Base-by-base conservation (phyloP, 2,113 vertebrate genomes). In the Caracal caracal region DNA sequence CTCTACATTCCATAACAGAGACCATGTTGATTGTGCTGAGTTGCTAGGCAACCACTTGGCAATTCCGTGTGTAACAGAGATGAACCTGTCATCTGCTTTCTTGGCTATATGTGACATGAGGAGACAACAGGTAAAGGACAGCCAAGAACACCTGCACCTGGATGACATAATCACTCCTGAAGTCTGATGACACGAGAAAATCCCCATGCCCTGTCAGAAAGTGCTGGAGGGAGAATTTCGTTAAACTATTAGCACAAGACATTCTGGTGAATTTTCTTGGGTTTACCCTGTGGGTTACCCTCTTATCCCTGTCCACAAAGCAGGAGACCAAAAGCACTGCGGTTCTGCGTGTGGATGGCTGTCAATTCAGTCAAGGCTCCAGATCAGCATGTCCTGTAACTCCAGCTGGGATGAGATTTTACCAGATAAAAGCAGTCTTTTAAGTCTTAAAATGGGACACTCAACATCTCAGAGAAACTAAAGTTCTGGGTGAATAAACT, bases 1-100 rank as follows among this genome's bases (percentile, higher is more conserved):
- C 89, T 95, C 93, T 88, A 81, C 88, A 97, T 97, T 97, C 92
- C 90, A 85, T 66, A 86, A 95, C 97, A 92, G 82, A 96, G 89
- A 96, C 95, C 35, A 1, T 87, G 83, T 85, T 94, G 96, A 96
- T 82, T 86, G 96, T 10, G 6, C 93, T 68, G 76, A 35, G 97
- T 98, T 98, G 98, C 97, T 97, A 98, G 91, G 98, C 97, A 98
- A 98, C 98, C 97, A 88, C 90, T 95, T 68, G 96, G 97, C 96
- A 97, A 96, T 98, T 98, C 97, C 97, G 82, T 13, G 10, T 78
- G 92, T 95, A 90, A 96, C 35, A 92, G 92, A 96, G 95, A 97
- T 87, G 96, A 97, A 94, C 92, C 87, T 95, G 96, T 97, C 96
- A 95, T 88, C 37, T 97, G 96, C 93, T 96, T 88, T 90, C 87